These are phyloP conservation scores for Aphelocoma coerulescens DNA, from an alignment of 2,113 vertebrate genomes.

Conservation along the genomic window DNA sequence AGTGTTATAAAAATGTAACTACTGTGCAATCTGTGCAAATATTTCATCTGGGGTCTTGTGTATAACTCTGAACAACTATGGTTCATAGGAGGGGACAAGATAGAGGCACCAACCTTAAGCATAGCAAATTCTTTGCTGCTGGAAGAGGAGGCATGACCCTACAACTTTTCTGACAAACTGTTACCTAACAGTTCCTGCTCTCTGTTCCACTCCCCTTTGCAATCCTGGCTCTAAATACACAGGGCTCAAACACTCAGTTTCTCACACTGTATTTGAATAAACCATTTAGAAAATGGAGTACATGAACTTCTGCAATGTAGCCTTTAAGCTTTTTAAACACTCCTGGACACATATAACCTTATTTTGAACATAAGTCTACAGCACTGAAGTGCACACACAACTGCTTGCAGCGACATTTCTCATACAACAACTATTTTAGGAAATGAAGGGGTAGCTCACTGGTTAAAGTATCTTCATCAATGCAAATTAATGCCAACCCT, in stretches of 20 bases:
- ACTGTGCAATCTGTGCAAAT: neutral
- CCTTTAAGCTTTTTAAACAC: constrained; percentile 3
- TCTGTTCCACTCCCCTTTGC: neutral
- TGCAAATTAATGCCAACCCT: neutral
- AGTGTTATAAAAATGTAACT: neutral
- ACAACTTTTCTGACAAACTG: neutral
- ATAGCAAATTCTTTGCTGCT: neutral
- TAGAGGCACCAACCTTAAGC: neutral
- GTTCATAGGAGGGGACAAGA: neutral
- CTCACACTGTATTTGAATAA: neutral
- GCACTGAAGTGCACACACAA: neutral
- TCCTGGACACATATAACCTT: neutral
- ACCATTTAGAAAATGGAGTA: neutral
- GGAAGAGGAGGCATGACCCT: neutral
- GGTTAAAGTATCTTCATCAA: neutral
- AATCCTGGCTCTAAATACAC: neutral
- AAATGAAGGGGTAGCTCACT: constrained; percentile 22
- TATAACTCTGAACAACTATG: neutral
- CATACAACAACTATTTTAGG: neutral
- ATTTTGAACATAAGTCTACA: neutral
- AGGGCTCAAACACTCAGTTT: neutral
- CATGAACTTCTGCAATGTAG: neutral
- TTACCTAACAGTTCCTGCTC: neutral
- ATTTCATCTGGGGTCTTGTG: neutral
- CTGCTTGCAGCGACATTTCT: neutral